Evolutionary conservation across 2,888 invertebrate species (phyloP).

Genomic region (Caenorhabditis wallacei): DNA sequence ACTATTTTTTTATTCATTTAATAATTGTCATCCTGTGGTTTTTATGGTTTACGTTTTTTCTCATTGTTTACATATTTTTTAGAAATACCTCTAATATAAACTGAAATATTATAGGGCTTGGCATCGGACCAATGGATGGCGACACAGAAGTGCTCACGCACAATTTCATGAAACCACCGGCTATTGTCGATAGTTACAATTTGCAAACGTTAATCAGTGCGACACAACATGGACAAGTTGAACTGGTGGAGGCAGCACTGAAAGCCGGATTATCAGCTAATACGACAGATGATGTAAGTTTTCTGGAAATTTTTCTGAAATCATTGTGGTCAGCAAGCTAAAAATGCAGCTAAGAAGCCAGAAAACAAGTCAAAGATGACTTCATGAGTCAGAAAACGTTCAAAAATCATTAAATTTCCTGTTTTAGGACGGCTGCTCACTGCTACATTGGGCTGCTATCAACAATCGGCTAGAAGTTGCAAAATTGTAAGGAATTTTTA

Average conservation of each 20-base stretch:
- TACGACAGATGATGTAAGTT: slow-evolving; percentile 61
- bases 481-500: slow-evolving; percentile 44
- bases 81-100: neutral
- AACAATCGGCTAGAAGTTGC: slow-evolving; percentile 88
- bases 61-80: neutral
- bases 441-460: slow-evolving; percentile 99
- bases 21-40: too few relatives aligned
- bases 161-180: slow-evolving; percentile 34
- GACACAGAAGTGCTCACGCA: slow-evolving; percentile 58
- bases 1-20: neutral
- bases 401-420: too few relatives aligned
- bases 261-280: slow-evolving; percentile 59
- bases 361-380: neutral
- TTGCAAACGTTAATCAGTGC: slow-evolving; percentile 63
- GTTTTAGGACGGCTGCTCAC: slow-evolving; percentile 91
- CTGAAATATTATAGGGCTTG: slow-evolving; percentile 44
- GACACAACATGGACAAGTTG: slow-evolving; percentile 69
- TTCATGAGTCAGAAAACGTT: neutral
- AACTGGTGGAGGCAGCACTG: slow-evolving; percentile 58
- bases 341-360: neutral
- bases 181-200: slow-evolving; percentile 35
- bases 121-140: slow-evolving; percentile 43
- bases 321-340: neutral
- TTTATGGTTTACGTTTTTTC: too few relatives aligned
- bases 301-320: too few relatives aligned